Evolutionary conservation across 2,113 vertebrate genomes (phyloP).

Genomic region (Cervus canadensis): DNA sequence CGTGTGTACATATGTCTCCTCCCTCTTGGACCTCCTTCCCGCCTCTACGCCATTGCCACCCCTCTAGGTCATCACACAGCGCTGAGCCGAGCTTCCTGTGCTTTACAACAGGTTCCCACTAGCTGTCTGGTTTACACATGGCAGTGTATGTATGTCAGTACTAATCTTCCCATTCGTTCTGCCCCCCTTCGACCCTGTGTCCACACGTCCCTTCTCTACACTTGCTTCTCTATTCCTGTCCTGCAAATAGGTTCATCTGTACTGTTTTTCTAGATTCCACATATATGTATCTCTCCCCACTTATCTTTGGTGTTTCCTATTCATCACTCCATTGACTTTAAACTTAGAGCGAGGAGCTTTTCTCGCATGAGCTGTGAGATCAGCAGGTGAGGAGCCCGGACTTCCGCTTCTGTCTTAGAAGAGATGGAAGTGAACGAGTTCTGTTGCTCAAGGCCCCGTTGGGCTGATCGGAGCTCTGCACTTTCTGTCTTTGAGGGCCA

Average conservation of each 20-base stretch:
- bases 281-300: not conserved
- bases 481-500: not conserved
- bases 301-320: not conserved
- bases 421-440: not conserved
- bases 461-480: not conserved
- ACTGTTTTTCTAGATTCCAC: not conserved
- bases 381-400: not conserved
- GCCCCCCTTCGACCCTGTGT: not conserved
- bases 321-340: not conserved
- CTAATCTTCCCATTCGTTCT: not conserved
- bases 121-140: not conserved
- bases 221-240: not conserved
- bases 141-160: not conserved
- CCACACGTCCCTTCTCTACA: not conserved
- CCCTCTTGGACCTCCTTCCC: not conserved
- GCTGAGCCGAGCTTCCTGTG: not conserved
- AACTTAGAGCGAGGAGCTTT: not conserved
- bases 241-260: not conserved
- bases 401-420: not conserved
- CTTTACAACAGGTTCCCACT: not conserved
- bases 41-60: not conserved
- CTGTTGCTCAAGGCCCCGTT: not conserved
- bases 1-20: not conserved
- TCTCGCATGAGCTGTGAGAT: not conserved
- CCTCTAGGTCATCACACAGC: not conserved